Base-by-base conservation (phyloP, 2,797 vertebrate genomes). In the Allobates femoralis region DNA sequence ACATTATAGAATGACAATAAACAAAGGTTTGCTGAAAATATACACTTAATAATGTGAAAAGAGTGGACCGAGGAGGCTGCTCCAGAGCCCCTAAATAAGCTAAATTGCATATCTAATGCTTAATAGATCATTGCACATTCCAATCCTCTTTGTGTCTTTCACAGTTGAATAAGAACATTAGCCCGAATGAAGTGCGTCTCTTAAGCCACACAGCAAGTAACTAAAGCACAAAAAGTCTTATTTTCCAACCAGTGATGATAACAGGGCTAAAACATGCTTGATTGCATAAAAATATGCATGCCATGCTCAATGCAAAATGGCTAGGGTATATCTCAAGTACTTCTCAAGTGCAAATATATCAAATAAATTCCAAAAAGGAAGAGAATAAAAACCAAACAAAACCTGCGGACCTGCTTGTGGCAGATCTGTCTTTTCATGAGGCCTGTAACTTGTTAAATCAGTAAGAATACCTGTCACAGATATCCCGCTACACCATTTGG, bases 391-490 rank as follows among this genome's bases (percentile, higher is more conserved):
- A n/a, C n/a, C n/a, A n/a, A 89, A 90, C 88, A 56, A 89, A 46
- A 46, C 1, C 34, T 23, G 91, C 92, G 89, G 51, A 3, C 83
- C 90, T 88, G 89, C 85, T 91, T 93, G 93, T 92, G 93, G 87
- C 93, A 96, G 94, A 96, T 88, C 94, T 92, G 92, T 95, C 93
- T 92, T 90, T 90, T 91, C 91, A 86, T 79, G 93, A 93, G 94
- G 91, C 93, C 94, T 94, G 95, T 94, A 94, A 94, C 95, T 95
- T 96, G 94, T 96, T 96, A 97, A 97, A 96, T 98, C 96, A 95
- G 96, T 95, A 96, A 95, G 95, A 96, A 95, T 96, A 96, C 96
- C 96, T 96, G 96, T 97, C 97, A 97, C 96, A 94, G 95, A 94
- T 91, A 91, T 94, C 93, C 95, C 91, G 95, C 96, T 95, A 94